These are phyloP conservation scores for Disparrhopalites patrizii DNA, from an alignment of 2,888 invertebrate genomes.

Conservation along the genomic window DNA sequence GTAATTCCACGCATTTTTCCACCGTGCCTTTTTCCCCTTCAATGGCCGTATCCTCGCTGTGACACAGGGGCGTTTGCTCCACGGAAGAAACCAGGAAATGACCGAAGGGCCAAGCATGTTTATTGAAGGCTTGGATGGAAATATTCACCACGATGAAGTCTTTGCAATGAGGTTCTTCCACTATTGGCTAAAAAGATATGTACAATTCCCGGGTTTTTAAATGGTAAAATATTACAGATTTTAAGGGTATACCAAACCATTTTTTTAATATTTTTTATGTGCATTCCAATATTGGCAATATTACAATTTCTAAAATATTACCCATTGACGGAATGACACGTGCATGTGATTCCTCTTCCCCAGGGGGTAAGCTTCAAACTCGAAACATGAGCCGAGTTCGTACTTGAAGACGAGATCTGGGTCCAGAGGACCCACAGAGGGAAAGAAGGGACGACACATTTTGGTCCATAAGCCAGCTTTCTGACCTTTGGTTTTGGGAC, in stretches of 20 bases:
- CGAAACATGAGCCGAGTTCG: background rate
- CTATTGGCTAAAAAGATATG: background rate
- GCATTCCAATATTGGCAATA: background rate
- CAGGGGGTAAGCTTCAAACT: conserved; percentile 1
- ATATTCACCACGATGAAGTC: background rate
- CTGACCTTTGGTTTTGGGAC: too few species aligned
- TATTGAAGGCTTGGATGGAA: conserved; percentile 9
- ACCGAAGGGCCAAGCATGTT: conserved; percentile 12
- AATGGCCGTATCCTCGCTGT: background rate
- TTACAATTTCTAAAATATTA: background rate
- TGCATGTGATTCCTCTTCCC: conserved; percentile 12
- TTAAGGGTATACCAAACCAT: background rate
- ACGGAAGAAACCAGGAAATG: background rate
- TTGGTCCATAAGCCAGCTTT: too few species aligned
- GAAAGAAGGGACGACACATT: conserved; percentile 9
- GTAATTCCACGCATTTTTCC: background rate
- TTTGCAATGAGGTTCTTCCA: background rate
- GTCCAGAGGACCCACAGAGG: background rate
- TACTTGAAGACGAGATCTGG: background rate
- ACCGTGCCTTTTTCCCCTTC: background rate
- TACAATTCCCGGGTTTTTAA: background rate
- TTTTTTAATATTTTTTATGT: background rate
- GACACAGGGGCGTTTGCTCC: background rate
- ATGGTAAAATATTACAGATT: background rate
- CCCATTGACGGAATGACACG: conserved; percentile 10